Evolutionary conservation across 2,797 vertebrate species (phyloP).

Genomic region (Sternarchorhynchus goeldii): DNA sequence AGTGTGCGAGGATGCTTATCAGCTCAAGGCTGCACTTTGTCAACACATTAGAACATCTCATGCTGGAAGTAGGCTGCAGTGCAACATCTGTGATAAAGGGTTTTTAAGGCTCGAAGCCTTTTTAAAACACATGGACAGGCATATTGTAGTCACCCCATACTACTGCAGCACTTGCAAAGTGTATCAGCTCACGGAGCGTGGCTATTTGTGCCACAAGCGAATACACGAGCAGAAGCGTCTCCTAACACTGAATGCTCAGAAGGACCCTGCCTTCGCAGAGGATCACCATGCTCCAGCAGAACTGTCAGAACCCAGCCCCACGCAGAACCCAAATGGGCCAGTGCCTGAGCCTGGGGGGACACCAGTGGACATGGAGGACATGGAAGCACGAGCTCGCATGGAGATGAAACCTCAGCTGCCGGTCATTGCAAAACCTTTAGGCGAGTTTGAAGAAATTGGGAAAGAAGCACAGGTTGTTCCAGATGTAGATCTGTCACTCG

Average conservation of each 20-base stretch:
- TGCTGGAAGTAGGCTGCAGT: slow-evolving; percentile 54
- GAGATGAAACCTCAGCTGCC: slow-evolving; percentile 4
- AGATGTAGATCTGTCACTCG: neutral
- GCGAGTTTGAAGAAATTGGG: neutral
- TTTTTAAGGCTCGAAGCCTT: slow-evolving; percentile 55
- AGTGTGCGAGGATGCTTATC: slow-evolving; percentile 55
- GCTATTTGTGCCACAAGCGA: slow-evolving; percentile 57
- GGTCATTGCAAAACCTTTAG: neutral
- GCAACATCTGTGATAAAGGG: slow-evolving; percentile 55
- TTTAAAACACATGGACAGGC: slow-evolving; percentile 62
- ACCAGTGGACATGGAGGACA: neutral
- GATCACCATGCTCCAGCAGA: neutral
- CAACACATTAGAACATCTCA: slow-evolving; percentile 61
- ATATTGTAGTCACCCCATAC: slow-evolving; percentile 61
- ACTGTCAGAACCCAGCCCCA: neutral
- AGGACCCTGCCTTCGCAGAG: neutral
- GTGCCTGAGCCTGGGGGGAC: neutral
- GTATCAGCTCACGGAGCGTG: slow-evolving; percentile 64
- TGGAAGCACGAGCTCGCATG: neutral
- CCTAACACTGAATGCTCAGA: neutral
- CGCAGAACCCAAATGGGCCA: neutral
- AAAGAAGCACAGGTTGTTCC: neutral
- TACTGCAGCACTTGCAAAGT: slow-evolving; percentile 64
- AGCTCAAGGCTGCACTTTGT: slow-evolving; percentile 39
- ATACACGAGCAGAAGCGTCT: slow-evolving; percentile 54